Percentiles rank a stretch among this genome's conserved stretches.
Conservation (phyloP, 2,113 vertebrate species). For the Misgurnus mizolepis region DNA sequence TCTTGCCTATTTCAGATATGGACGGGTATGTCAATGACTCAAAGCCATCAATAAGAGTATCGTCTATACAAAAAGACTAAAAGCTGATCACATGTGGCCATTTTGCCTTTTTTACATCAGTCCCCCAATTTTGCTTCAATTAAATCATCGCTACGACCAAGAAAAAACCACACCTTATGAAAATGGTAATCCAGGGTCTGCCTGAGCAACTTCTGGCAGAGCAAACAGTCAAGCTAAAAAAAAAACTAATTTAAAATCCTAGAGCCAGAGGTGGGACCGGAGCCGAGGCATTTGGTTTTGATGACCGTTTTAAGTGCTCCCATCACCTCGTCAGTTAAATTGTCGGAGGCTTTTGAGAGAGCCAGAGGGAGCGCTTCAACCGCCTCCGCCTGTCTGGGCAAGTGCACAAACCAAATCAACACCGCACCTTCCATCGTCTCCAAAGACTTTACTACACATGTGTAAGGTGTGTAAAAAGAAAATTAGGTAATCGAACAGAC, state of each 20-base stretch:
- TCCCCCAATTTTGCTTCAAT: constrained; percentile 53
- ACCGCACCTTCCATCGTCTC: constrained; percentile 49
- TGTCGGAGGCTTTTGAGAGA: constrained; percentile 42
- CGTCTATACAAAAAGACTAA: constrained; percentile 45
- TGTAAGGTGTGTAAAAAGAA: constrained; percentile 49
- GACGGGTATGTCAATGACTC: constrained; percentile 57
- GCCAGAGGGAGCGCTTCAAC: constrained; percentile 46
- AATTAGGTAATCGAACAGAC: constrained; percentile 62
- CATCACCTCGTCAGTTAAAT: constrained; percentile 55
- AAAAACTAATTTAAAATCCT: constrained; percentile 52
- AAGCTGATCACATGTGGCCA: constrained; percentile 34
- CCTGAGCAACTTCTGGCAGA: constrained; percentile 59
- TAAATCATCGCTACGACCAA: constrained; percentile 33
- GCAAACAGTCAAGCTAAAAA: constrained; percentile 36
- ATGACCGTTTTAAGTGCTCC: constrained; percentile 56
- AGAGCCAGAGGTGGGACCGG: constrained; percentile 19
- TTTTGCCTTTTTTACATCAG: constrained; percentile 51
- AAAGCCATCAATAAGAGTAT: constrained; percentile 37
- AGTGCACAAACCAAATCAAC: constrained; percentile 23
- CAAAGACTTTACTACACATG: constrained; percentile 61
- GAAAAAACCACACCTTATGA: not conserved
- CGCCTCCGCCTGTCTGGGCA: not conserved
- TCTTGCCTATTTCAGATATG: constrained; percentile 34
- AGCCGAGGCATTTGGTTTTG: constrained; percentile 43
- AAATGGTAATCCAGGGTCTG: not conserved